Percentiles rank a stretch among this genome's conserved stretches.
Conservation (phyloP, 2,888 invertebrate genomes). For the Barypeithes pellucidus region DNA sequence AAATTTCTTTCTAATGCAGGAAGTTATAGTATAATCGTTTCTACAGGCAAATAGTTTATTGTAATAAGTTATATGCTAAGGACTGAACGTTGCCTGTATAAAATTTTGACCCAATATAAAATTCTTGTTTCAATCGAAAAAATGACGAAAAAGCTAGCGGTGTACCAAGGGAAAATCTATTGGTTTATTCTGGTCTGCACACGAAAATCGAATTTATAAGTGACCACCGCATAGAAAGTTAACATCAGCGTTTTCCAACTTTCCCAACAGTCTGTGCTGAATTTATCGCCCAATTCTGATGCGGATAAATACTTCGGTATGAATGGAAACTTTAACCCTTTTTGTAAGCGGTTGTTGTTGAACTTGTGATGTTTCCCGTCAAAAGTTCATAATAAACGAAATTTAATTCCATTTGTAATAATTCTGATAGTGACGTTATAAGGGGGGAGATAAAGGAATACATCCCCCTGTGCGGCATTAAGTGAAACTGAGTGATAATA, state of each 20-base stretch:
- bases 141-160: too few relatives aligned
- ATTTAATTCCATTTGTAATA: slow-evolving; percentile 1
- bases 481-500: too few relatives aligned
- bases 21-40: too few relatives aligned
- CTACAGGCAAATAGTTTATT: too few relatives aligned
- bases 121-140: too few relatives aligned
- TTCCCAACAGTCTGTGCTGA: slow-evolving; percentile 34
- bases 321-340: slow-evolving; percentile 39
- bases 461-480: not conserved
- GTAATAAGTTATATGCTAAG: too few relatives aligned
- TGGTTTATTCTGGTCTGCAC: not conserved
- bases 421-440: not conserved
- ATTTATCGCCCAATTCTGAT: slow-evolving; percentile 37
- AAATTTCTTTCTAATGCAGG: too few relatives aligned
- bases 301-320: slow-evolving; percentile 36
- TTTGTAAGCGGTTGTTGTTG: slow-evolving; percentile 29
- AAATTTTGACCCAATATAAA: too few relatives aligned
- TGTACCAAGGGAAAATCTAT: slow-evolving; percentile 3
- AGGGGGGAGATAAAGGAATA: not conserved
- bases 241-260: slow-evolving; percentile 9
- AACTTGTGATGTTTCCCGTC: slow-evolving; percentile 36
- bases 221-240: slow-evolving; percentile 23
- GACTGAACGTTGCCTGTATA: too few relatives aligned
- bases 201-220: slow-evolving; percentile 13
- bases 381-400: slow-evolving; percentile 32